Evolutionary conservation across 2,888 invertebrate species (phyloP).

Genomic region (Synanthedon myopaeformis): DNA sequence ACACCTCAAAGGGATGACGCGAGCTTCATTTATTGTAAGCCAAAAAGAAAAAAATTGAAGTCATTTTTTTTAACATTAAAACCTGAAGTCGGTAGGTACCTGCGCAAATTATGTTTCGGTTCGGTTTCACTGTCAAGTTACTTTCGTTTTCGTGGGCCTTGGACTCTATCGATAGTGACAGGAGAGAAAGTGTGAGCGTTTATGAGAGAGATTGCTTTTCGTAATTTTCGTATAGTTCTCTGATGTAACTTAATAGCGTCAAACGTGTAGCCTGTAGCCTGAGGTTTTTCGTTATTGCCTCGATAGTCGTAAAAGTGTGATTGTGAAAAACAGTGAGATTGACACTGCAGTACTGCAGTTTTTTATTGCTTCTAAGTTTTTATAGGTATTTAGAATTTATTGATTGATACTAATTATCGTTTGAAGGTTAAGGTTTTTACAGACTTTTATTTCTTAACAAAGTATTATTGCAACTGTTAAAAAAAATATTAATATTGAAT

Average conservation of each 20-base stretch:
- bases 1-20: no score
- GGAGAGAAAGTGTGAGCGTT: constrained; percentile 29
- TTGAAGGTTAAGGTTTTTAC: no score
- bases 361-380: neutral
- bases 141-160: neutral
- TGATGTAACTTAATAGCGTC: constrained; percentile 28
- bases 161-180: constrained; percentile 39
- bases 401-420: no score
- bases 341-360: neutral
- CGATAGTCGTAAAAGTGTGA: neutral
- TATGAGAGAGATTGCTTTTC: constrained; percentile 50
- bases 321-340: neutral
- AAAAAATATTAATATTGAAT: no score
- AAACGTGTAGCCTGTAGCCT: constrained; percentile 9
- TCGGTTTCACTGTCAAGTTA: neutral
- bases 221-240: constrained; percentile 19
- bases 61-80: no score
- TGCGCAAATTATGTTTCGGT: no score
- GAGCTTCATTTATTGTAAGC: no score
- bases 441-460: no score
- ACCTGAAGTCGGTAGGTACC: no score
- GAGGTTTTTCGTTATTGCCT: neutral
- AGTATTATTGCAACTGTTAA: no score
- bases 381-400: neutral
- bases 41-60: no score